These are phyloP conservation scores for Camarhynchus parvulus DNA, from an alignment of 2,113 vertebrate genomes.

Conservation along the genomic window DNA sequence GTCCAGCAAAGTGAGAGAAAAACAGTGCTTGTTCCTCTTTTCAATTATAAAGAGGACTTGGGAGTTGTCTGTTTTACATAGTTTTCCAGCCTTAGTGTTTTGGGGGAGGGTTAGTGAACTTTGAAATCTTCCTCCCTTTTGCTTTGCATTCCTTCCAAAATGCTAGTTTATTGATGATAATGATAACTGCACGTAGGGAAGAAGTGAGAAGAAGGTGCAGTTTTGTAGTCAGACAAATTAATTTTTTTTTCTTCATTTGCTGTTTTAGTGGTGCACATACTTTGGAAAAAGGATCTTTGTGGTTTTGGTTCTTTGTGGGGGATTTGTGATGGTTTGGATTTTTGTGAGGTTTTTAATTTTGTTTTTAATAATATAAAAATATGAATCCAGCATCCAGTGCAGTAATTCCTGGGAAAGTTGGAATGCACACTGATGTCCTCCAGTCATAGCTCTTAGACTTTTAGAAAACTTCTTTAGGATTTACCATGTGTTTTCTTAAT, in stretches of 20 bases:
- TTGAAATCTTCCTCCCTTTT: background rate
- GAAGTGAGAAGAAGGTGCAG: background rate
- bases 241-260: background rate
- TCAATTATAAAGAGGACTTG: background rate
- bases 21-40: background rate
- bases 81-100: background rate
- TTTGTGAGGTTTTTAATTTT: background rate
- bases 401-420: background rate
- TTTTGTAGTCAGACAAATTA: background rate
- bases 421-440: background rate
- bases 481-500: background rate
- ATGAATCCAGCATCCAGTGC: background rate
- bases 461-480: background rate
- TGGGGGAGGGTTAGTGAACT: background rate
- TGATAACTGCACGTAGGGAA: background rate
- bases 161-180: background rate
- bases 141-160: background rate
- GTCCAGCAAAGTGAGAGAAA: background rate
- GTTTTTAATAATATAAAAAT: background rate
- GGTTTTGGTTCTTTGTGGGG: background rate
- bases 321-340: background rate
- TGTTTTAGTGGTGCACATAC: background rate
- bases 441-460: background rate
- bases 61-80: background rate
- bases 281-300: background rate